These are phyloP conservation scores for Gastrophysa polygoni DNA, from an alignment of 2,888 invertebrate species.

Conservation along the genomic window DNA sequence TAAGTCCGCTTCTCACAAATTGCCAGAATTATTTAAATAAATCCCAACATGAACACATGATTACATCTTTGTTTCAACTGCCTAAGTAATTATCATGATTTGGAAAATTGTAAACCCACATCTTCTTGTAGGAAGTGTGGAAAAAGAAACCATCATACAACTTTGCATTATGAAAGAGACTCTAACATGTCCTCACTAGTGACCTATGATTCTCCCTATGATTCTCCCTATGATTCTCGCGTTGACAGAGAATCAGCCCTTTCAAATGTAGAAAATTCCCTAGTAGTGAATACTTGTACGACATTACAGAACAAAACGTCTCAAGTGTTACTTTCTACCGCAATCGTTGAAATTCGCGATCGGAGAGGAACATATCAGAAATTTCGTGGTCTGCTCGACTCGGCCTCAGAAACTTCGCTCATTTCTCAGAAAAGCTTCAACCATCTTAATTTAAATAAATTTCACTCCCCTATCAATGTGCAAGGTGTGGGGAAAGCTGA, in stretches of 20 bases:
- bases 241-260: too few relatives aligned
- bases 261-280: too few relatives aligned
- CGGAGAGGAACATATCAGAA: not conserved
- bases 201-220: too few relatives aligned
- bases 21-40: not conserved
- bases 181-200: too few relatives aligned
- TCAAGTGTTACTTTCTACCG: too few relatives aligned
- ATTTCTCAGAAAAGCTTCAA: not conserved
- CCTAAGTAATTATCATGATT: not conserved
- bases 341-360: not conserved
- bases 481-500: not conserved
- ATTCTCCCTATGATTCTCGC: too few relatives aligned
- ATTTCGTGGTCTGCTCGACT: not conserved
- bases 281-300: too few relatives aligned
- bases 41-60: not conserved
- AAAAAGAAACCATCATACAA: not conserved
- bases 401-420: not conserved
- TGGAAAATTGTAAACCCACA: too few relatives aligned
- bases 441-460: not conserved
- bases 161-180: not conserved
- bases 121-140: not conserved
- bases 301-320: too few relatives aligned
- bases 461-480: not conserved
- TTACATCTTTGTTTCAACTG: slow-evolving; percentile 1
- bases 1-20: not conserved